Evolutionary conservation across 2,888 invertebrate species (phyloP).

Genomic region (Limulus polyphemus): DNA sequence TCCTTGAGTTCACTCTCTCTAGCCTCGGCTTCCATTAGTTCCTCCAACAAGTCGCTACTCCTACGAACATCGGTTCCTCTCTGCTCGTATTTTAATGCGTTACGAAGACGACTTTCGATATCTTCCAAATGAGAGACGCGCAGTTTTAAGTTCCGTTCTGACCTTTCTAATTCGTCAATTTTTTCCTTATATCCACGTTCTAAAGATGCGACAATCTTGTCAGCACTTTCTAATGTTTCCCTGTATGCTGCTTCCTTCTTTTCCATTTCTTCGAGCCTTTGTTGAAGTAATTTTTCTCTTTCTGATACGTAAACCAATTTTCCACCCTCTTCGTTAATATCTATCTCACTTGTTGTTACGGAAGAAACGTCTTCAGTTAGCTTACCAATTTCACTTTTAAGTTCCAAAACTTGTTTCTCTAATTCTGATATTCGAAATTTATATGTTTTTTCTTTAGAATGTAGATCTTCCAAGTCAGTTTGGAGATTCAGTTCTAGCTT

Average conservation of each 20-base stretch:
- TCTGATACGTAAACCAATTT: background rate
- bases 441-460: slow-evolving; percentile 17
- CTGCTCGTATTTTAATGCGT: slow-evolving; percentile 13
- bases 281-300: slow-evolving; percentile 3
- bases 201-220: slow-evolving; percentile 26
- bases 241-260: slow-evolving; percentile 24
- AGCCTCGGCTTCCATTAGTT: slow-evolving; percentile 17
- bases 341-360: background rate
- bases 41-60: slow-evolving; percentile 13
- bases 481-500: slow-evolving; percentile 18
- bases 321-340: background rate
- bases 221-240: slow-evolving; percentile 27
- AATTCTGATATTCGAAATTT: slow-evolving; percentile 18
- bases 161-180: slow-evolving; percentile 20
- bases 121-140: slow-evolving; percentile 15
- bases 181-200: slow-evolving; percentile 25
- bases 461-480: slow-evolving; percentile 18
- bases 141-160: slow-evolving; percentile 12
- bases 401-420: slow-evolving; percentile 14
- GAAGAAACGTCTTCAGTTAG: slow-evolving; percentile 10
- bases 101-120: slow-evolving; percentile 14
- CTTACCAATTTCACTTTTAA: slow-evolving; percentile 17
- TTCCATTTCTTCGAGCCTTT: slow-evolving; percentile 21
- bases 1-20: slow-evolving; percentile 17
- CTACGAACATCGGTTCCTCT: slow-evolving; percentile 12